Evolutionary conservation across 2,113 vertebrate species (phyloP).

Genomic region (Bubo bubo): DNA sequence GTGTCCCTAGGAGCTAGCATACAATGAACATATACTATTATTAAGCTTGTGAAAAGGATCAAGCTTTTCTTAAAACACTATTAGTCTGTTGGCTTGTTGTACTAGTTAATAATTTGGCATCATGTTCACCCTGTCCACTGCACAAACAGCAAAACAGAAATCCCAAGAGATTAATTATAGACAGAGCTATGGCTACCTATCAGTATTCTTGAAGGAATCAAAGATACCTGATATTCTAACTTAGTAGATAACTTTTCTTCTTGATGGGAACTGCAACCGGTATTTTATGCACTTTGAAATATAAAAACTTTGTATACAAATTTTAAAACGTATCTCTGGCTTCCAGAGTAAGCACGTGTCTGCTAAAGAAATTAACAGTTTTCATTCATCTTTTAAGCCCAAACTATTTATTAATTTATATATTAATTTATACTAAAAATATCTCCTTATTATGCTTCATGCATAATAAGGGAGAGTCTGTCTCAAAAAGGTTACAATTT

Average conservation of each 20-base stretch:
- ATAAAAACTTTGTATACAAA: neutral
- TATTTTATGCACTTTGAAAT: neutral
- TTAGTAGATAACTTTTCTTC: neutral
- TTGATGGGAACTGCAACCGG: neutral
- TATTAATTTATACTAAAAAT: constrained; percentile 25
- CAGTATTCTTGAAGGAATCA: neutral
- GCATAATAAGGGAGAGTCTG: constrained; percentile 24
- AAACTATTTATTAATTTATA: neutral
- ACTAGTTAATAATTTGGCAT: neutral
- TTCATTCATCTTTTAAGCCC: neutral
- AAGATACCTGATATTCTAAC: neutral
- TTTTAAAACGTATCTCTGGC: neutral
- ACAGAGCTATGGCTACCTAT: neutral
- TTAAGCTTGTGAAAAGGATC: neutral
- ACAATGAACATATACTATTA: neutral
- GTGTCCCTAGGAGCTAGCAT: neutral
- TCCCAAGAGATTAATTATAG: neutral
- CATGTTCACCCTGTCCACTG: neutral
- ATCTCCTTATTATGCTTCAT: neutral
- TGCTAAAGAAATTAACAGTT: neutral
- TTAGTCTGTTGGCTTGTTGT: neutral
- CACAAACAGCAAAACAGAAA: neutral
- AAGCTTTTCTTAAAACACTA: neutral
- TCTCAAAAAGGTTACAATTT: constrained; percentile 60
- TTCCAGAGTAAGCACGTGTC: neutral